phyloP scores from a whole-genome alignment of 2,797 vertebrate genomes.

The Manis javanica region DNA sequence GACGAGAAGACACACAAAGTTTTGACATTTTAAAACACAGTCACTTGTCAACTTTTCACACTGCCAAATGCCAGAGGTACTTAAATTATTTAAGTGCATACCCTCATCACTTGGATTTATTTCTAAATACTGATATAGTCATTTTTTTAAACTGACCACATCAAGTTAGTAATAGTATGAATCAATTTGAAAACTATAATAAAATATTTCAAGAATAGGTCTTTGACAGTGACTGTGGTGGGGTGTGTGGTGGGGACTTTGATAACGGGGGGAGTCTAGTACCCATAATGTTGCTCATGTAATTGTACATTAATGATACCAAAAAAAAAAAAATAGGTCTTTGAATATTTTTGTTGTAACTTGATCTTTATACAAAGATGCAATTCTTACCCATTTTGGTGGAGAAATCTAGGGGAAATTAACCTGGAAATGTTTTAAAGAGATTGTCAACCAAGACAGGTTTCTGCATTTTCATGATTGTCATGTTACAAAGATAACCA shows the following conservation, averaged over 20 bases:
- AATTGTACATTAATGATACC: too few relatives aligned
- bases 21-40: constrained; percentile 45
- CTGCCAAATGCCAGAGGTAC: constrained; percentile 52
- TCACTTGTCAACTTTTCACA: constrained; percentile 36
- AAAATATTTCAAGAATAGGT: constrained; percentile 54
- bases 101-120: constrained; percentile 41
- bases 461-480: constrained; percentile 80
- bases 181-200: constrained; percentile 54
- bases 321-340: constrained; percentile 23
- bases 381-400: constrained; percentile 71
- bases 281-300: too few relatives aligned
- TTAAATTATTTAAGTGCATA: constrained; percentile 28
- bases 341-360: constrained; percentile 52
- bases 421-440: constrained; percentile 74
- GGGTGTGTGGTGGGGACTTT: too few relatives aligned
- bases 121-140: constrained; percentile 57
- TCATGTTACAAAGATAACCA: constrained; percentile 85
- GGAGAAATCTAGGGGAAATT: constrained; percentile 76
- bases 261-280: too few relatives aligned
- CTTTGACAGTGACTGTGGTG: not conserved
- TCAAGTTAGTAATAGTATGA: constrained; percentile 29
- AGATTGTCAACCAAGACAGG: constrained; percentile 76
- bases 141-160: constrained; percentile 42
- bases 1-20: constrained; percentile 44
- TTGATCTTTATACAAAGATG: constrained; percentile 69